Evolutionary conservation across 2,113 vertebrate species (phyloP).

Genomic region (Hyperopisus bebe): DNA sequence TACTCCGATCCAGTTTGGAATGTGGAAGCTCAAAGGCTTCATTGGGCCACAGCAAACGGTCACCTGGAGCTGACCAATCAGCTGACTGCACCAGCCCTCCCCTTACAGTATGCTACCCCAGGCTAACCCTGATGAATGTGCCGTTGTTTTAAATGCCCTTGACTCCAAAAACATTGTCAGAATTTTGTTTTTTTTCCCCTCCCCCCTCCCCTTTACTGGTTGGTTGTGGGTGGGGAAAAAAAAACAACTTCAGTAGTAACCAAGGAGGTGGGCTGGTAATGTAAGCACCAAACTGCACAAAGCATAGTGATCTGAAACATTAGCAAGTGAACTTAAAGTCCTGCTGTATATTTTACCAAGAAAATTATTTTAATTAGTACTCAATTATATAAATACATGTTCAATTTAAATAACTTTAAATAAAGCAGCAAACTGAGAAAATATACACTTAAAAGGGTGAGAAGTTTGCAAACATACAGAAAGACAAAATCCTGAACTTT

Average conservation of each 20-base stretch:
- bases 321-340: background rate
- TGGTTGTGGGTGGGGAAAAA: background rate
- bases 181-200: background rate
- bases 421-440: background rate
- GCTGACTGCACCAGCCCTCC: background rate
- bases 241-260: background rate
- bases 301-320: background rate
- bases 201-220: background rate
- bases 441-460: background rate
- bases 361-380: background rate
- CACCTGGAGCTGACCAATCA: background rate
- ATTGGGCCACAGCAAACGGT: background rate
- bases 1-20: background rate
- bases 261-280: background rate
- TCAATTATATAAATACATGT: background rate
- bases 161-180: background rate
- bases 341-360: background rate
- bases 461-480: background rate
- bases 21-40: background rate
- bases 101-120: background rate
- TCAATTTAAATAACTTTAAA: background rate
- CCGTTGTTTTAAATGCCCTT: background rate
- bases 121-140: slow-evolving; percentile 7
- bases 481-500: background rate
- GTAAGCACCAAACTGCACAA: background rate